These are phyloP conservation scores for Neogale vison DNA, from an alignment of 2,113 vertebrate genomes.

Conservation along the genomic window DNA sequence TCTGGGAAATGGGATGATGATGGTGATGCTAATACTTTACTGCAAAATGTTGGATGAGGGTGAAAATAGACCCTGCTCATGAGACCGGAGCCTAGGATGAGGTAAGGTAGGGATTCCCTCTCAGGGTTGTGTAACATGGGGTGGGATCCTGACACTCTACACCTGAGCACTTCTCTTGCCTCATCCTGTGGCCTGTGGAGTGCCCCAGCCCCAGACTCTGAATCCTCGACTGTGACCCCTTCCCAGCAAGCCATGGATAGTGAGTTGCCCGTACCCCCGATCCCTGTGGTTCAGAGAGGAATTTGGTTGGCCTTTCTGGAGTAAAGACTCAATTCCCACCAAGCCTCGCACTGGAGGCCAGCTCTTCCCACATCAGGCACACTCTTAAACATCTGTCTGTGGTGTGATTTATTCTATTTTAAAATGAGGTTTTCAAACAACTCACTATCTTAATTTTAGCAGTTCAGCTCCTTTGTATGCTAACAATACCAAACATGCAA, in stretches of 20 bases:
- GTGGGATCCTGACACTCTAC: not conserved
- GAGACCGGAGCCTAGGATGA: not conserved
- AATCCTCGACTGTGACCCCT: not conserved
- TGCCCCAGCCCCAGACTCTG: not conserved
- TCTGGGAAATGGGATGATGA: not conserved
- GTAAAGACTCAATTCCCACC: too few relatives aligned
- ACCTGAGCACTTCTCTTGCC: fast-evolving
- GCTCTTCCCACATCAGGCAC: constrained; percentile 38
- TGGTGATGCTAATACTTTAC: not conserved
- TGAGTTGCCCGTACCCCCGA: not conserved
- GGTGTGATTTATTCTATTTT: constrained; percentile 77
- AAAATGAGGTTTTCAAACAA: constrained; percentile 85
- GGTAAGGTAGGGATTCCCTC: not conserved
- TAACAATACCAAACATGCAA: constrained; percentile 84
- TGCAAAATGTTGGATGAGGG: not conserved
- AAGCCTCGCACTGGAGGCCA: not conserved
- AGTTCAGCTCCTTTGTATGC: constrained; percentile 81
- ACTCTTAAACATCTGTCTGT: constrained; percentile 75
- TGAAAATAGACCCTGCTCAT: fast-evolving
- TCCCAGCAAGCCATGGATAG: not conserved
- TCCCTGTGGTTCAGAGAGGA: not conserved
- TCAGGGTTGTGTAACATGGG: fast-evolving
- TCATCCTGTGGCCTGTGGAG: too few relatives aligned
- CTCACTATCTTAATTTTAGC: constrained; percentile 82
- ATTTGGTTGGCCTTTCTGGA: not conserved